Conservation (phyloP, 2,888 invertebrate genomes). For the Drosophila dives region DNA sequence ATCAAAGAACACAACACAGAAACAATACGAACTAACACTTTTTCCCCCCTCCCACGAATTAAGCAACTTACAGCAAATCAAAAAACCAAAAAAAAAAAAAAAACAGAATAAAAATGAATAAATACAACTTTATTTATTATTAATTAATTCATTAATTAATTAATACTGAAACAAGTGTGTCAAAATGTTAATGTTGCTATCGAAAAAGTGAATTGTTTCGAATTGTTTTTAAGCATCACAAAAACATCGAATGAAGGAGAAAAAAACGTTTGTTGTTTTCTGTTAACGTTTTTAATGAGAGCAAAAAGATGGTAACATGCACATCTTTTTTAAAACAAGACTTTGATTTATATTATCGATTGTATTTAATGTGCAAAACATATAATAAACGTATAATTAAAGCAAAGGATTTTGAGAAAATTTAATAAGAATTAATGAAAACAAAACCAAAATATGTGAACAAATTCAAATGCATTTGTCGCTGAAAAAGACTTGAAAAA, state of each 20-base stretch:
- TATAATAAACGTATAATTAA: slow-evolving; percentile 67
- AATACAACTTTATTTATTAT: slow-evolving; percentile 19
- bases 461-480: slow-evolving; percentile 81
- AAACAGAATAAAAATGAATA: not conserved
- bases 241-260: slow-evolving; percentile 48
- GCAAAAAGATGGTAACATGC: slow-evolving; percentile 31
- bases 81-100: not conserved
- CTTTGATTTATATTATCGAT: slow-evolving; percentile 65
- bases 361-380: slow-evolving; percentile 69
- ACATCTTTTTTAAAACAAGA: slow-evolving; percentile 59
- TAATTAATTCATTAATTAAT: slow-evolving; percentile 2
- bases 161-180: slow-evolving; percentile 25
- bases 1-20: slow-evolving; percentile 47
- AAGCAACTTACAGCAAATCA: slow-evolving; percentile 29
- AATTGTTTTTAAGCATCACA: slow-evolving; percentile 45
- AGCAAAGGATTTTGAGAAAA: slow-evolving; percentile 76
- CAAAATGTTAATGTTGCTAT: slow-evolving; percentile 51
- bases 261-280: slow-evolving; percentile 58
- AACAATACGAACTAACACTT: slow-evolving; percentile 39
- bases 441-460: slow-evolving; percentile 65
- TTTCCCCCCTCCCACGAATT: slow-evolving; percentile 20
- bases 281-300: slow-evolving; percentile 59
- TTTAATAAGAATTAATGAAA: slow-evolving; percentile 58
- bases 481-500: slow-evolving; percentile 78
- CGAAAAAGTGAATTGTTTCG: slow-evolving; percentile 47